phyloP scores from a whole-genome alignment of 2,797 vertebrate genomes.

The Rhinophrynus dorsalis region DNA sequence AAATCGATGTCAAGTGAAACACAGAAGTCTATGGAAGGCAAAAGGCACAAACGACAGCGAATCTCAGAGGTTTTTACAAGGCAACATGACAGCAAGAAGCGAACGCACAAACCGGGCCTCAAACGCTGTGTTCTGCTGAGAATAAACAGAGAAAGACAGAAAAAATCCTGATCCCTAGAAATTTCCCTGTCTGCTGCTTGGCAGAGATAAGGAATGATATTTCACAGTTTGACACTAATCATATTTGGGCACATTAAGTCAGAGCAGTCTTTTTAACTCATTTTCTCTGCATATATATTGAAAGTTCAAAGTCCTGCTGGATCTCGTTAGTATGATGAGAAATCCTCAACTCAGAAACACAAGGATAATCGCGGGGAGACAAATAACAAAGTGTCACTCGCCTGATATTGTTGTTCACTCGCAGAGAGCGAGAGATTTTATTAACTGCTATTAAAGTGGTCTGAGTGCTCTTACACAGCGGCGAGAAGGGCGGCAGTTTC shows the following conservation, averaged over 20 bases:
- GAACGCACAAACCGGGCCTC: constrained; percentile 53
- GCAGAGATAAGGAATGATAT: constrained; percentile 77
- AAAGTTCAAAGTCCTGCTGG: constrained; percentile 74
- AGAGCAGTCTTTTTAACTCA: constrained; percentile 58
- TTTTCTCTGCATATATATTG: constrained; percentile 64
- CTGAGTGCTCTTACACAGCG: too few relatives aligned
- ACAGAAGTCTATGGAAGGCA: constrained; percentile 46
- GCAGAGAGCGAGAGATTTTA: constrained; percentile 12
- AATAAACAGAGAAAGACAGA: constrained; percentile 44
- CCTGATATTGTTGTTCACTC: constrained; percentile 24
- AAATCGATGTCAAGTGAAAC: constrained; percentile 51
- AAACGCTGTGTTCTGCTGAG: constrained; percentile 55
- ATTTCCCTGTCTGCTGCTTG: constrained; percentile 70
- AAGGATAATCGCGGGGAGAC: constrained; percentile 49
- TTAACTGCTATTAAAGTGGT: constrained; percentile 13
- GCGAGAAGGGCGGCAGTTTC: too few relatives aligned
- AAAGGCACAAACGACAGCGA: not conserved
- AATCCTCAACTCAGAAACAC: constrained; percentile 71
- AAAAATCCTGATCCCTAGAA: constrained; percentile 62
- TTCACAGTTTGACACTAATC: constrained; percentile 81
- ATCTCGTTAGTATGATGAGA: constrained; percentile 66
- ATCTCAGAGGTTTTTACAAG: constrained; percentile 44
- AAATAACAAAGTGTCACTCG: constrained; percentile 46
- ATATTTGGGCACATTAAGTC: constrained; percentile 76
- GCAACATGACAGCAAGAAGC: constrained; percentile 15